Evolutionary conservation across 1,140 invertebrate species (phyloP), one percentile per base, ranked within the genome.

Genomic region (Formica selysi): DNA sequence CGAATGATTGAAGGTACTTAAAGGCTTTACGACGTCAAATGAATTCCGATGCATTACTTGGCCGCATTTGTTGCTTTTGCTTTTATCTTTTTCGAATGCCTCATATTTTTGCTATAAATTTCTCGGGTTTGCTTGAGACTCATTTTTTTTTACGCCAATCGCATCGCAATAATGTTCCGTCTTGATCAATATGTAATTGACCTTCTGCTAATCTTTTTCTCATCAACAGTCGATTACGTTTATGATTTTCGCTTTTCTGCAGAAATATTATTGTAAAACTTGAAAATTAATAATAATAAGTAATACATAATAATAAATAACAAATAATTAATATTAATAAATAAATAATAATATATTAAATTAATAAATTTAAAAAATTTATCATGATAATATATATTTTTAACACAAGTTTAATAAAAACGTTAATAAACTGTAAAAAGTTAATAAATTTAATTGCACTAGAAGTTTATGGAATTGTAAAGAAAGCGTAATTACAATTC

Each of bases 81-180:
- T 74, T 61, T 59, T 22, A 48, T 38, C 73, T 61, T 61, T 61
- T 67, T 41, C 38, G n/a, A 36, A 19, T 32, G 11, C 13, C 16
- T 41, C 19, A 26, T 81, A 57, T 73, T 81, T 81, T 71, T 29
- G 38, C 19, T 19, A 32, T 74, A 22, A 70, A 70, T 73, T 73
- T 83, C 22, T 7, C 38, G 62, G 29, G 19, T 1, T 54, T 70
- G 44, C 38, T 70, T 54, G 19, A n/a, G n/a, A 48, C 29, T 36
- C 19, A n/a, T 19, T 59, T 36, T 3, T 3, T 16, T 29, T 36
- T 67, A 16, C 19, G 11, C 4, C 78, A 36, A 38, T 16, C 41
- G 19, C 36, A 13, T 5, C 19, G 22, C 36, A 29, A 26, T 54
- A 73, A 81, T 71, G 29, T 81, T 61, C 38, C 67, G 19, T 51